Evolutionary conservation across 53 echinoderm and acorn worm species (phyloP).

Genomic region (Arbacia lixula): DNA sequence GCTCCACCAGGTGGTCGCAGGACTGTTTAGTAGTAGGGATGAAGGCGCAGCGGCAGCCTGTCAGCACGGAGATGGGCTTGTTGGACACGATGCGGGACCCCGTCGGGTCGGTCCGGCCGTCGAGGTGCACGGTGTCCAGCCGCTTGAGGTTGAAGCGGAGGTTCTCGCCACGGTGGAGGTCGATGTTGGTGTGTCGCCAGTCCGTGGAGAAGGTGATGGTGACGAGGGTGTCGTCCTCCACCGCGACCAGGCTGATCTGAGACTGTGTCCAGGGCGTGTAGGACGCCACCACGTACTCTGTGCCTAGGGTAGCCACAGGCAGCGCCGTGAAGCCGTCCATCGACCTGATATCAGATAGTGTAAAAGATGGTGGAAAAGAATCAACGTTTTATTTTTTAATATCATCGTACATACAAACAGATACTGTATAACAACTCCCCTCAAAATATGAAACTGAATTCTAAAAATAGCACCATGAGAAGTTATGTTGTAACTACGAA

Average conservation of each 20-base stretch:
- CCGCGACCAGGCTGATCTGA: constrained; percentile 67
- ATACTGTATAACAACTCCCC: too few species aligned
- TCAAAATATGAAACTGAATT: too few species aligned
- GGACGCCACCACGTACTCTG: constrained; percentile 65
- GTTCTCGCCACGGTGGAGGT: constrained; percentile 29
- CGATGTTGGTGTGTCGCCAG: constrained; percentile 22
- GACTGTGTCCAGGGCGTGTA: constrained; percentile 64
- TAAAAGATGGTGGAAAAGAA: too few species aligned
- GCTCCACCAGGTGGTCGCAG: constrained; percentile 81
- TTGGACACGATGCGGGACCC: constrained; percentile 71
- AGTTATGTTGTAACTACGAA: too few species aligned
- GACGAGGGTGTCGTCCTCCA: constrained; percentile 53
- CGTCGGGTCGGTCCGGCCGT: constrained; percentile 60
- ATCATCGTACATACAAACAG: too few species aligned
- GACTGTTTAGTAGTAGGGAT: constrained; percentile 58
- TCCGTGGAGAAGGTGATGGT: constrained; percentile 10
- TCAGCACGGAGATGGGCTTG: constrained; percentile 69
- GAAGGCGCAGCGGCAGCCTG: constrained; percentile 75
- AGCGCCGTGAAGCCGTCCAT: constrained; percentile 82
- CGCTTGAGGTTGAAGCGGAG: constrained; percentile 28
- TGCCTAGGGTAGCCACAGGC: constrained; percentile 59
- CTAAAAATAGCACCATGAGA: too few species aligned
- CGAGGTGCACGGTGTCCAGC: constrained; percentile 61
- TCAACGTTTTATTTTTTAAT: too few species aligned
- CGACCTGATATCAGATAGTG: constrained; percentile 63